Evolutionary conservation across 1,140 invertebrate species (phyloP).

Genomic region (Samia ricini): DNA sequence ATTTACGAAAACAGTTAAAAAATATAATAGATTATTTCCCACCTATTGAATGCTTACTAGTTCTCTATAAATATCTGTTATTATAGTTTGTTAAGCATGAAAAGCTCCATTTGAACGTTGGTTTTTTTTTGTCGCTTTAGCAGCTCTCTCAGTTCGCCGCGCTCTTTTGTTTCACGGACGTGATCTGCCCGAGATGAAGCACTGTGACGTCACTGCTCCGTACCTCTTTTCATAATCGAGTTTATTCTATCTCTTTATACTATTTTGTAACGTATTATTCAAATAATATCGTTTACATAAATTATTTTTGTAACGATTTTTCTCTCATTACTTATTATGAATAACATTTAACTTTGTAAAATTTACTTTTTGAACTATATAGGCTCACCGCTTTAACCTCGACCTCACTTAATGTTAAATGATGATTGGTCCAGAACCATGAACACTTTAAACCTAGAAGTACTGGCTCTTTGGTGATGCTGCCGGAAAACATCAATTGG

Average conservation of each 20-base stretch:
- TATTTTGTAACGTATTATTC: not conserved
- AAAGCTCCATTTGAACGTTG: conserved; percentile 66
- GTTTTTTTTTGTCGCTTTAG: conserved; percentile 57
- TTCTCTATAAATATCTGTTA: conserved; percentile 39
- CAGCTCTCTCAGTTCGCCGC: conserved; percentile 51
- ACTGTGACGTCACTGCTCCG: conserved; percentile 58
- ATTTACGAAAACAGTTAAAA: too few species aligned
- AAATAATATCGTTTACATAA: not conserved
- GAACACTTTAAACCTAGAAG: too few species aligned
- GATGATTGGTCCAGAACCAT: too few species aligned
- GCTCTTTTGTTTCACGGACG: conserved; percentile 68
- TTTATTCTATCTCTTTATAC: conserved; percentile 21
- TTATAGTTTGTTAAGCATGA: conserved; percentile 64
- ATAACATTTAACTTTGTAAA: too few species aligned
- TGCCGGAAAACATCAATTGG: too few species aligned
- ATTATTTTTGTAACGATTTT: not conserved
- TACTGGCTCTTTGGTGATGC: too few species aligned
- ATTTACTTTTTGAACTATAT: too few species aligned
- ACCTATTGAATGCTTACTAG: conserved; percentile 34
- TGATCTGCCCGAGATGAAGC: conserved; percentile 70
- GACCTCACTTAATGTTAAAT: too few species aligned
- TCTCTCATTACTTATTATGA: too few species aligned
- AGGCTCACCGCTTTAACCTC: too few species aligned
- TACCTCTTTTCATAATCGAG: conserved; percentile 45
- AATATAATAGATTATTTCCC: too few species aligned